Evolutionary conservation across 2,113 vertebrate species (phyloP), one percentile per base, ranked within the genome.

Genomic region (Stegostoma tigrinum): DNA sequence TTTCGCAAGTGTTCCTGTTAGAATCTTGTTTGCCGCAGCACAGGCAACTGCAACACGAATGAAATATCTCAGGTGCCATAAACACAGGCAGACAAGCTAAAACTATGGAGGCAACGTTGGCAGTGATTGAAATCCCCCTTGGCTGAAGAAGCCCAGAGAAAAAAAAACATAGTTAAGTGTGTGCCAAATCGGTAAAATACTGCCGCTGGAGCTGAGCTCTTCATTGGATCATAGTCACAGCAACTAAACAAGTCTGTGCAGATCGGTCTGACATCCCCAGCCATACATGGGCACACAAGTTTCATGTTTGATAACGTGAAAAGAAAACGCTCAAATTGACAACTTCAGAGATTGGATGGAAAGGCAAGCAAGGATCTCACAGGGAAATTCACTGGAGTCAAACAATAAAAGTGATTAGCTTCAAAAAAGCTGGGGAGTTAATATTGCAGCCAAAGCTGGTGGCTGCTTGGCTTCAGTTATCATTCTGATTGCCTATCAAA

Each of bases 401-500:
- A 94, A 70, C 93, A 94, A 70, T 94, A 70, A 67, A 42, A 27
- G 38, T 70, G 93, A 72, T 72, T 30, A 95, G 64, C 42, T 95
- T 45, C 38, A 48, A 72, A 72, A 90, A 27, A 30, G 24, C 86
- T 89, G 42, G 86, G 27, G 52, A 89, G 86, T 55, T 89, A 89
- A 48, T 70, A 42, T 23, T 70, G 66, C 52, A 90, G 87, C 52
- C 87, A 90, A 90, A 91, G 61, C 67, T 95, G 17, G 42, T 48
- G 70, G 93, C 67, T 95, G n/a, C 38, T 95, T 95, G 67, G 93
- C 93, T 72, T 72, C 24, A 95, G 66, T 70, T 45, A 27, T 52
- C 24, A 38, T 30, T 95, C 67, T 70, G 42, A 95, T 70, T 95
- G 38, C 68, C 38, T 72, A 70, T 95, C 93, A 72, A 95, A 95